Conservation (phyloP, 2,888 invertebrate species). For the Drosophila setosimentum region DNA sequence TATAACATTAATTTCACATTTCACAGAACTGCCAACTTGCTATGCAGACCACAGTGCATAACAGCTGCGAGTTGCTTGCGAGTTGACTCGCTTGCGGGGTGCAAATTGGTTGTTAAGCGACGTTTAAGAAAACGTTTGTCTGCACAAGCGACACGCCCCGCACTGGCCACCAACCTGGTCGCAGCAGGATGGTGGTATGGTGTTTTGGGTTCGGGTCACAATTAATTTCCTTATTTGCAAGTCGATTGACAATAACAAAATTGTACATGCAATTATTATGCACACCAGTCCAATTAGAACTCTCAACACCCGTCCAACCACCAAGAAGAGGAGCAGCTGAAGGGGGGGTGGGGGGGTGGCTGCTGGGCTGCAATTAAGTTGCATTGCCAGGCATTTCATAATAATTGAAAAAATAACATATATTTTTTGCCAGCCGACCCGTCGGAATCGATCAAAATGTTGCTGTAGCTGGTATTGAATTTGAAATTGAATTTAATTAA, state of each 20-base stretch:
- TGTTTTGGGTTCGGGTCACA: conserved; percentile 16
- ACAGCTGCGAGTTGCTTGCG: neutral
- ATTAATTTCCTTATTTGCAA: conserved; percentile 38
- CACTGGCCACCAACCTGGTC: neutral
- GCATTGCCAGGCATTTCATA: conserved; percentile 46
- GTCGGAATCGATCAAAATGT: conserved; percentile 32
- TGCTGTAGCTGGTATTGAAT: conserved; percentile 24
- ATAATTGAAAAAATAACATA: conserved; percentile 39
- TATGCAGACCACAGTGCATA: conserved; percentile 24
- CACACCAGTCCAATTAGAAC: conserved; percentile 59
- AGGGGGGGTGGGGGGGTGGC: neutral
- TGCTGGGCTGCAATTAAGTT: conserved; percentile 9
- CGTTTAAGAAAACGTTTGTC: conserved; percentile 51
- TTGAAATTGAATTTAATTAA: conserved; percentile 77
- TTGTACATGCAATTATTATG: conserved; percentile 40
- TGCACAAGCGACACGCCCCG: conserved; percentile 14
- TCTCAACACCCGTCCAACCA: conserved; percentile 37
- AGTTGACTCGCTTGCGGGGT: conserved; percentile 1
- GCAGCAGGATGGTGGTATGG: neutral
- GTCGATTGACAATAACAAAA: conserved; percentile 28
- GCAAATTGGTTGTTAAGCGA: conserved; percentile 33
- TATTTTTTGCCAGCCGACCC: conserved; percentile 2
- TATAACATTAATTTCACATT: neutral
- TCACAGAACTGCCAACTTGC: too few species aligned
- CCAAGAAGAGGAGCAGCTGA: neutral